These are phyloP conservation scores for Phlogophora meticulosa DNA, from an alignment of 2,888 invertebrate species.

Conservation along the genomic window DNA sequence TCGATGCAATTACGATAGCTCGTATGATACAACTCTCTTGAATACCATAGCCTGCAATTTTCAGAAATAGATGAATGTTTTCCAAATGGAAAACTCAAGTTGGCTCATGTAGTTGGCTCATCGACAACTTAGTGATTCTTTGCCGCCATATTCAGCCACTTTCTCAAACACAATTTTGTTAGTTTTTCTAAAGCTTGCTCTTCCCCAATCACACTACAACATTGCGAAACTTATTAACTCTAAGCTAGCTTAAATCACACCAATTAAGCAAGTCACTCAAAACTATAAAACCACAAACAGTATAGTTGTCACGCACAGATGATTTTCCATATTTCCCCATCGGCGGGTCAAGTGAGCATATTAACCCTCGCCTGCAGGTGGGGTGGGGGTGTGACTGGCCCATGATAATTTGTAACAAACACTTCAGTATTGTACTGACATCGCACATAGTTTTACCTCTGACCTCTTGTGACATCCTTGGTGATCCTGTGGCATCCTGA, in stretches of 20 bases:
- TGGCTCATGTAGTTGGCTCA: too few relatives aligned
- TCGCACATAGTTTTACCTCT: constrained; percentile 85
- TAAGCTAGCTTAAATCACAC: not conserved
- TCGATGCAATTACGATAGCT: too few relatives aligned
- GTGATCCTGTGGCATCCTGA: constrained; percentile 57
- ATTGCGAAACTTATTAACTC: not conserved
- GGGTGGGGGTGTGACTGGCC: constrained; percentile 81
- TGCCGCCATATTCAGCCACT: too few relatives aligned
- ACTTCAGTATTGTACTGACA: constrained; percentile 84
- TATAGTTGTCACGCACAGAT: constrained; percentile 82
- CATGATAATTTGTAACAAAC: constrained; percentile 86
- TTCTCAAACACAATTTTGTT: too few relatives aligned
- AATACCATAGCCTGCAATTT: too few relatives aligned
- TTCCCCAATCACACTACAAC: not conserved
- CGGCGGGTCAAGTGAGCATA: constrained; percentile 86
- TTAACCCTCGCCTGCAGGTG: constrained; percentile 85
- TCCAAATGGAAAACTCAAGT: too few relatives aligned
- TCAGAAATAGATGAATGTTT: too few relatives aligned
- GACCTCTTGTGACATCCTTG: constrained; percentile 76
- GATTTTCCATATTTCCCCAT: constrained; percentile 77
- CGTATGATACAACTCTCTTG: too few relatives aligned
- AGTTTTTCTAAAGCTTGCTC: not conserved
- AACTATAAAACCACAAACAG: constrained; percentile 62
- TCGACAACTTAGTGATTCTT: too few relatives aligned
- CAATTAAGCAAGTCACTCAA: constrained; percentile 46